These are phyloP conservation scores for Hippocampus abdominalis DNA, from an alignment of 2,113 vertebrate species.

Conservation along the genomic window DNA sequence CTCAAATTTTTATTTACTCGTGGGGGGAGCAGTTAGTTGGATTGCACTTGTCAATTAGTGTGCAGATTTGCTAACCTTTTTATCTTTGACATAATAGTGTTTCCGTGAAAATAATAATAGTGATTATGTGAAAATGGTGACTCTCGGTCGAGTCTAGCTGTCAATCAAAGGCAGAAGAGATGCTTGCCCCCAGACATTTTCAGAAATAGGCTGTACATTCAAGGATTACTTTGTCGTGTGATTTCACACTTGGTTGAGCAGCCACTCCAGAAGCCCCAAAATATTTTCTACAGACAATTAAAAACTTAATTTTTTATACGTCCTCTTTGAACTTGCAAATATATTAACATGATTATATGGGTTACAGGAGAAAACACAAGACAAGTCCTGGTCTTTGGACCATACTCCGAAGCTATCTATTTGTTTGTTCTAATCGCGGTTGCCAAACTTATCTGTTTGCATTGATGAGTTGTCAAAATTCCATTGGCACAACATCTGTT, in stretches of 20 bases:
- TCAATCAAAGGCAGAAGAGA: neutral
- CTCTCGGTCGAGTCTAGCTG: neutral
- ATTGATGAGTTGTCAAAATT: constrained; percentile 36
- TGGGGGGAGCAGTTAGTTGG: no score
- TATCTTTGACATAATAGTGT: no score
- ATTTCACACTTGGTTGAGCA: neutral
- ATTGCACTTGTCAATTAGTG: no score
- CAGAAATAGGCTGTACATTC: neutral
- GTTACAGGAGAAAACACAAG: neutral
- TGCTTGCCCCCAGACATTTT: neutral
- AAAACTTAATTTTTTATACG: neutral
- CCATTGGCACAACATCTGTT: constrained; percentile 37
- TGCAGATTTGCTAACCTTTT: neutral
- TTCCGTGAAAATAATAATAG: no score
- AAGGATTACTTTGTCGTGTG: neutral
- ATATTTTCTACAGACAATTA: neutral
- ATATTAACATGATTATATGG: neutral
- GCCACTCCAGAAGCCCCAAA: neutral
- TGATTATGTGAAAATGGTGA: no score
- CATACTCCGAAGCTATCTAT: constrained; percentile 13
- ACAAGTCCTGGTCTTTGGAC: constrained; percentile 7
- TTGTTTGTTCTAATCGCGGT: constrained; percentile 37
- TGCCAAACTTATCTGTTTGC: constrained; percentile 46
- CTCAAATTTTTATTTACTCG: no score
- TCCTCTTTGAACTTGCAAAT: neutral